phyloP scores from a whole-genome alignment of 1,140 invertebrate genomes.

The Bombus cullumanus region DNA sequence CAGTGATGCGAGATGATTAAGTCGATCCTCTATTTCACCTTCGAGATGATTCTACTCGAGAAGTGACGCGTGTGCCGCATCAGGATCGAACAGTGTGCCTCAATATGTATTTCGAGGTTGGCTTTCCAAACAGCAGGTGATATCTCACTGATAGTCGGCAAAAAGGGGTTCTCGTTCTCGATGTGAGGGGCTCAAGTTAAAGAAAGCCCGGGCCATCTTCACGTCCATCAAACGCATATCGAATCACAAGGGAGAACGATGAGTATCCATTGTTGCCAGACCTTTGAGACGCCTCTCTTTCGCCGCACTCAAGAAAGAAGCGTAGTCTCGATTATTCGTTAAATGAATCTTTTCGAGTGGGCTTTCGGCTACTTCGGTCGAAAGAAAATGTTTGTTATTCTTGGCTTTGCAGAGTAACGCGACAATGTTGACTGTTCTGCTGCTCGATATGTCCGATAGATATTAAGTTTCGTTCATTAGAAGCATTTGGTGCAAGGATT shows the following conservation, averaged over 20 bases:
- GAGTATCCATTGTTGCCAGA: conserved; percentile 64
- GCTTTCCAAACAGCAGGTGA: conserved; percentile 67
- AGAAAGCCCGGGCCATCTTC: conserved; percentile 65
- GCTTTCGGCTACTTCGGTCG: conserved; percentile 30
- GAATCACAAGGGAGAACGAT: conserved; percentile 64
- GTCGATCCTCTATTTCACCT: neutral
- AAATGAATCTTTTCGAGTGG: conserved; percentile 60
- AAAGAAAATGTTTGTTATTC: conserved; percentile 59
- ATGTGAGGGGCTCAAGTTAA: conserved; percentile 40
- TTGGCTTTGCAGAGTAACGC: conserved; percentile 23
- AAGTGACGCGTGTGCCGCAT: neutral
- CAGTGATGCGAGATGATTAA: neutral
- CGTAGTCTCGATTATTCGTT: conserved; percentile 62
- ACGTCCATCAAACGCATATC: conserved; percentile 68
- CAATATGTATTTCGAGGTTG: conserved; percentile 58
- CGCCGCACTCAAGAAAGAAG: conserved; percentile 52
- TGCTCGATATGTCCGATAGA: neutral
- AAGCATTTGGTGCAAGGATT: neutral
- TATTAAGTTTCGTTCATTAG: neutral
- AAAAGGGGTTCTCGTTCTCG: conserved; percentile 41
- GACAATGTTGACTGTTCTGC: conserved; percentile 7
- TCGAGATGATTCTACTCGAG: neutral
- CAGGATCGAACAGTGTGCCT: neutral
- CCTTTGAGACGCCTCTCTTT: conserved; percentile 52
- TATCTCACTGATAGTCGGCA: conserved; percentile 63